Conservation (phyloP, 2,113 vertebrate genomes). For the Macroglossus sobrinus region DNA sequence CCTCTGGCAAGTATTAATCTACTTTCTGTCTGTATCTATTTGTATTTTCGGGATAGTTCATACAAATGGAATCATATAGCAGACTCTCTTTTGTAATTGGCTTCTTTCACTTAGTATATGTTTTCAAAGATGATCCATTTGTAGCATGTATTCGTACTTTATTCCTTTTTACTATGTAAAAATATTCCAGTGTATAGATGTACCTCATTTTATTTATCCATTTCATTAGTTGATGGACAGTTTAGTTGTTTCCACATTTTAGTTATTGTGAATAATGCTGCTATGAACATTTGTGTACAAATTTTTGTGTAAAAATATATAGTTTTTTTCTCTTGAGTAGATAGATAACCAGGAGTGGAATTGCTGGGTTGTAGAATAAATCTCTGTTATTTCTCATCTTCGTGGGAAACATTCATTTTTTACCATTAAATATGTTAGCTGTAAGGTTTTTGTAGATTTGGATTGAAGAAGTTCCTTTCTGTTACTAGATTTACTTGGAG, state of each 20-base stretch:
- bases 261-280: not conserved
- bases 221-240: not conserved
- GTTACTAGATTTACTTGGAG: not conserved
- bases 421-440: not conserved
- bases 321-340: constrained; percentile 9
- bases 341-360: not conserved
- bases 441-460: not conserved
- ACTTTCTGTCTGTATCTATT: not conserved
- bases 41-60: constrained; percentile 24
- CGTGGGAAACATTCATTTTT: not conserved
- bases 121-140: constrained; percentile 11
- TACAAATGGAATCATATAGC: not conserved
- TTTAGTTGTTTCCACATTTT: not conserved
- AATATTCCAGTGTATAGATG: not conserved
- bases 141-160: not conserved
- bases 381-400: not conserved
- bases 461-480: not conserved
- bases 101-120: not conserved
- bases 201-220: not conserved
- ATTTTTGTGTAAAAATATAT: not conserved
- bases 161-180: not conserved
- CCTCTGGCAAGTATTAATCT: not conserved
- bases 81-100: not conserved
- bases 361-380: not conserved
- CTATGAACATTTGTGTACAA: not conserved